Percentiles rank a stretch among this genome's conserved stretches.
Evolutionary conservation across 2,113 vertebrate species (phyloP).

Genomic region (Jaculus jaculus): DNA sequence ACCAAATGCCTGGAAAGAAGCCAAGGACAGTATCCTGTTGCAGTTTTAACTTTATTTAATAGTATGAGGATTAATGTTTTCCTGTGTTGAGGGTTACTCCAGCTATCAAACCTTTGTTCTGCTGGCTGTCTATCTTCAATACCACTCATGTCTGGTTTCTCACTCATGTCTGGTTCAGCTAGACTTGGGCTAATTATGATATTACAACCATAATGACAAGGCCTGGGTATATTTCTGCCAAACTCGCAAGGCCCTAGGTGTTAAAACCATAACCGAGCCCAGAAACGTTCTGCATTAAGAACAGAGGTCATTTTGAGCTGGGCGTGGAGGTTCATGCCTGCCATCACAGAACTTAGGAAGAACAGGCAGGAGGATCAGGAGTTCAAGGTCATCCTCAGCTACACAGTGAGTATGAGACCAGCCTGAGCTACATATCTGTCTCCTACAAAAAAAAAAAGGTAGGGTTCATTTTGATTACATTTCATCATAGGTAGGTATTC

Average conservation of each 20-base stretch:
- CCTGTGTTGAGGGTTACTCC: slow-evolving; percentile 74
- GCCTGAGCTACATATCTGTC: not conserved
- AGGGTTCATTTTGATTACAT: slow-evolving; percentile 77
- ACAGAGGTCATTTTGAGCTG: slow-evolving; percentile 60
- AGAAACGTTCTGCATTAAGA: slow-evolving; percentile 65
- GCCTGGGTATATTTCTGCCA: slow-evolving; percentile 69
- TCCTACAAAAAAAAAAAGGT: not conserved
- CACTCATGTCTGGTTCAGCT: slow-evolving; percentile 69
- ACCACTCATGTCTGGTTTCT: slow-evolving; percentile 74
- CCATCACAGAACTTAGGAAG: not conserved
- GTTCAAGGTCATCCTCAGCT: not conserved
- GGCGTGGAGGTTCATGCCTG: not conserved
- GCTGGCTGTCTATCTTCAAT: slow-evolving; percentile 73
- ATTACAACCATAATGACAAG: slow-evolving; percentile 74
- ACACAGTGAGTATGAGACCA: not conserved
- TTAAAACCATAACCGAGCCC: slow-evolving; percentile 69
- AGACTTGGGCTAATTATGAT: slow-evolving; percentile 75
- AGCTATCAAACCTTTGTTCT: slow-evolving; percentile 74
- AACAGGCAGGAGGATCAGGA: not conserved
- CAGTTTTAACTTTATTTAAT: slow-evolving; percentile 68
- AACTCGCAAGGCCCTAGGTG: slow-evolving; percentile 65
- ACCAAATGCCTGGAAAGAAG: slow-evolving; percentile 73
- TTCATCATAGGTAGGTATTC: not conserved
- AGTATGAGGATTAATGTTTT: slow-evolving; percentile 53
- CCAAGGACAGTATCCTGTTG: slow-evolving; percentile 60